These are phyloP conservation scores for Gavialis gangeticus DNA, from an alignment of 2,113 vertebrate species.

Conservation along the genomic window DNA sequence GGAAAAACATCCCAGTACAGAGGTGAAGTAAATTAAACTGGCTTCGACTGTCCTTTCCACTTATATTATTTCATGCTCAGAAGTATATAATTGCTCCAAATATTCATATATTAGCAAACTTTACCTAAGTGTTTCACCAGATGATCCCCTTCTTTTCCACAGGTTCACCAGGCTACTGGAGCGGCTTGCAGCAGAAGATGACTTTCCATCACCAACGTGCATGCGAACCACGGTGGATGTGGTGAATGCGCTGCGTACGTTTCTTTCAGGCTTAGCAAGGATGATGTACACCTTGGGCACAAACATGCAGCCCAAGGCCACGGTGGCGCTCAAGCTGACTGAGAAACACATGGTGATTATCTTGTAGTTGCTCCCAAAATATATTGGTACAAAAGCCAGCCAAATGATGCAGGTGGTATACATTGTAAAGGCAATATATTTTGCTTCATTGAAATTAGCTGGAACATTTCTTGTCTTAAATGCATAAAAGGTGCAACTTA, in stretches of 20 bases:
- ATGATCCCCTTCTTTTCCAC: constrained; percentile 95
- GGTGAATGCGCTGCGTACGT: constrained; percentile 97
- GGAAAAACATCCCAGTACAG: background rate
- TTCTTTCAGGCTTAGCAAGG: constrained; percentile 97
- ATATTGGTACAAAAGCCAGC: constrained; percentile 99
- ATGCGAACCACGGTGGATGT: constrained; percentile 97
- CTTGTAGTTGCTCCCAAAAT: constrained; percentile 99
- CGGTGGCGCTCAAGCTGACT: constrained; percentile 96
- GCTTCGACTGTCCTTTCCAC: background rate
- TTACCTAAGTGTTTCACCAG: constrained; percentile 97
- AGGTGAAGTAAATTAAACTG: background rate
- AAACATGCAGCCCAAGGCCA: constrained; percentile 98
- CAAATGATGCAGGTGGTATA: constrained; percentile 99
- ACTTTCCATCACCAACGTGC: constrained; percentile 97
- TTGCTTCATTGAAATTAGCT: constrained; percentile 98
- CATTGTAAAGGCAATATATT: constrained; percentile 99
- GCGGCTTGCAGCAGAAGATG: constrained; percentile 93
- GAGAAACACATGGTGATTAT: constrained; percentile 99
- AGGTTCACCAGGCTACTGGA: constrained; percentile 97
- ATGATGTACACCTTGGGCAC: constrained; percentile 99
- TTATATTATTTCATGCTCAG: background rate
- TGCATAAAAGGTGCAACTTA: constrained; percentile 99
- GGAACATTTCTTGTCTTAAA: constrained; percentile 99
- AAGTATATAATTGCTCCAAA: background rate
- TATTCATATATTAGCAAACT: background rate